Evolutionary conservation across 2,113 vertebrate genomes (phyloP), one percentile per base, ranked within the genome.

Genomic region (Cebus imitator): DNA sequence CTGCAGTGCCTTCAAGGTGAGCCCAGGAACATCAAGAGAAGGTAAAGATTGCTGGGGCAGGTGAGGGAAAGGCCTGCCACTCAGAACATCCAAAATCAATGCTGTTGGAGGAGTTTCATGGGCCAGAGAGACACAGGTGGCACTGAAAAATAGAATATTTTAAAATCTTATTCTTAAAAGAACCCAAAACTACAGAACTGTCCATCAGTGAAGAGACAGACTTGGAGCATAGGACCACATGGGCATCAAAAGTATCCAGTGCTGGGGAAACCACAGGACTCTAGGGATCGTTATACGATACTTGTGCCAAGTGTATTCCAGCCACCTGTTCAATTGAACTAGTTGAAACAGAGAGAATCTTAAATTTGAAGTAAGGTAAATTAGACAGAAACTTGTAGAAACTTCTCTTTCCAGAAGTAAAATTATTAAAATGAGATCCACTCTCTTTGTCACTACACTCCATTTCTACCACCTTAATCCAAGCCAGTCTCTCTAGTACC

Each of bases 1-100:
- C 99, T 99, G 99, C 2, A 98, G 98, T 0, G 97, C 98, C 98
- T 99, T 98, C 94, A 99, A 98, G 80, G 98, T 98, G 35, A 99
- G 80, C 45, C 99, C 99, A 52, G 98, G 96, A 85, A 98, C 95
- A 37, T 97, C 95, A 4, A 58, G 84, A 96, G 97, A 79, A 87
- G 94, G 84, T 5, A 78, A 92, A 90, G 89, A 64, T 17, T 97
- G 92, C 25, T 84, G 97, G 61, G 9, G n/a, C 4, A 84, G 91
- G 86, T 97, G 95, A 0, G 98, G 97, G 72, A 97, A 94, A 64
- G 89, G 95, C 8, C 98, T 98, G 50, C 99, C 98, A 35, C 73
- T 97, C 0, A 98, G 83, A 0, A 98, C 97, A 61, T 99, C 98
- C 98, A 99, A 98, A 97, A 99, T 76, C 96, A 98, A 92, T 32